These are phyloP conservation scores for Oceanodroma tethys DNA, from an alignment of 2,113 vertebrate genomes.

Conservation along the genomic window DNA sequence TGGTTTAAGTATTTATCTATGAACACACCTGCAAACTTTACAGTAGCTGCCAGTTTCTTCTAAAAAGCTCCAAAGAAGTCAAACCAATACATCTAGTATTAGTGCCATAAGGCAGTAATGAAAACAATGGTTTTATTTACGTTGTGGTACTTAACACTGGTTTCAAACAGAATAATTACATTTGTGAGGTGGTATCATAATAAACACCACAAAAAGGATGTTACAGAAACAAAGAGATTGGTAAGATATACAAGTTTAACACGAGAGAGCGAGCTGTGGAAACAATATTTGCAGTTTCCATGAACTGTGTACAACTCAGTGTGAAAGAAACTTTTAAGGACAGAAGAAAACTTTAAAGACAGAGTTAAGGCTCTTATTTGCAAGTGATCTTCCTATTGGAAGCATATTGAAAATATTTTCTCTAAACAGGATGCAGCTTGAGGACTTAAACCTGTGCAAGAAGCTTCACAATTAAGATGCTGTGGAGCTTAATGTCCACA, in stretches of 20 bases:
- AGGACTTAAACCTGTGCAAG: background rate
- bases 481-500: background rate
- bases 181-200: background rate
- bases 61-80: background rate
- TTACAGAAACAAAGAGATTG: conserved; percentile 7
- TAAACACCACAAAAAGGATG: background rate
- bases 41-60: background rate
- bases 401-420: background rate
- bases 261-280: background rate
- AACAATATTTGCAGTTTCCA: background rate
- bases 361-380: conserved; percentile 2
- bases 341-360: background rate
- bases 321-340: background rate
- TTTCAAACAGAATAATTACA: conserved; percentile 32
- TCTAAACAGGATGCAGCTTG: background rate
- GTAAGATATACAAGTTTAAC: background rate
- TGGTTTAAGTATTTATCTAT: background rate
- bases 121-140: conserved; percentile 24
- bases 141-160: background rate
- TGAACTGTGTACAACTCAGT: background rate
- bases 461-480: background rate
- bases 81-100: background rate
- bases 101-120: background rate
- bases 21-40: background rate
- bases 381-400: background rate